Evolutionary conservation across 1,140 invertebrate genomes (phyloP).

Genomic region (Bursaphelenchus mucronatus): DNA sequence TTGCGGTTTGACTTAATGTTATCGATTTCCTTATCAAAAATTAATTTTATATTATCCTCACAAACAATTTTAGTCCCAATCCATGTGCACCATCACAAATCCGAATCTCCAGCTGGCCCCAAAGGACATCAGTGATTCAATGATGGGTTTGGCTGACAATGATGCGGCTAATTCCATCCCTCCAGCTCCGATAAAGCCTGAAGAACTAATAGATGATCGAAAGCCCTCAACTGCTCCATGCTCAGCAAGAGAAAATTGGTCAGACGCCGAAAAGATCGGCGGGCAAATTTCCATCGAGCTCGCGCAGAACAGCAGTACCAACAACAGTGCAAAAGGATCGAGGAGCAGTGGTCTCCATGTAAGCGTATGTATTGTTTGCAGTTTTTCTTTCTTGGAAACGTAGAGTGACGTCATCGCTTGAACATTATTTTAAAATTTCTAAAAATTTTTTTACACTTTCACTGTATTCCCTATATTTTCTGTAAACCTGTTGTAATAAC

Average conservation of each 20-base stretch:
- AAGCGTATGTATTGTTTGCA: no score
- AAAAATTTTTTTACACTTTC: no score
- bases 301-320: conserved; percentile 48
- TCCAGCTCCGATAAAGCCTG: background rate
- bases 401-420: no score
- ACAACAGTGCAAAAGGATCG: conserved; percentile 49
- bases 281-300: conserved; percentile 52
- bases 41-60: background rate
- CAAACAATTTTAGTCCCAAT: conserved; percentile 41
- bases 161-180: conserved; percentile 9
- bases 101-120: conserved; percentile 21
- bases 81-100: conserved; percentile 37
- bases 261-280: conserved; percentile 42
- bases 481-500: background rate
- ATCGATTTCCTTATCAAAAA: background rate
- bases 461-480: background rate
- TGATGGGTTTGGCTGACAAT: conserved; percentile 46
- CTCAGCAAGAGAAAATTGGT: conserved; percentile 23
- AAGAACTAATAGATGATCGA: background rate
- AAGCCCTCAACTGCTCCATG: background rate
- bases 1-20: conserved; percentile 15
- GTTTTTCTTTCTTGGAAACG: no score
- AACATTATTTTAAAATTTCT: no score
- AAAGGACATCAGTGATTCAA: conserved; percentile 51
- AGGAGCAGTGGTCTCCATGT: conserved; percentile 48